A percentile compares a stretch with the other conserved stretches of the same genome.
Conservation (phyloP, 2,888 invertebrate genomes). For the Drosophila affinis region DNA sequence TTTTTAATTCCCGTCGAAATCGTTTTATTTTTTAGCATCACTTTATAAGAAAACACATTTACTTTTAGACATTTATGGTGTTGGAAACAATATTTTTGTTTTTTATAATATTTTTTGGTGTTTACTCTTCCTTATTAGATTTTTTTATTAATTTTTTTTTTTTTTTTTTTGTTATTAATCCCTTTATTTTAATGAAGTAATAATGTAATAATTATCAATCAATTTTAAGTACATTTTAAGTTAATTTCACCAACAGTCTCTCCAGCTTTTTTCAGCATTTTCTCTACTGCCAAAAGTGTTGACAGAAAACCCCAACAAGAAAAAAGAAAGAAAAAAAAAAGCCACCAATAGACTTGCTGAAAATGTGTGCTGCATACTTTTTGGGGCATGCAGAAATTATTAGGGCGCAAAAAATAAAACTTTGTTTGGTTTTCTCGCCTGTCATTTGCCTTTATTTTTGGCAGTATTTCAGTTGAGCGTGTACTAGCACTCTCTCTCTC, state of each 20-base stretch:
- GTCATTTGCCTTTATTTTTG: conserved; percentile 36
- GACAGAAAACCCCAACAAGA: conserved; percentile 5
- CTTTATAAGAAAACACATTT: too few relatives aligned
- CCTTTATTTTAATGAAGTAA: too few relatives aligned
- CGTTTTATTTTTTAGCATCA: too few relatives aligned
- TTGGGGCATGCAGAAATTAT: conserved; percentile 38
- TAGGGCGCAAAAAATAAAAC: conserved; percentile 21
- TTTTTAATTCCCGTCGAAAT: too few relatives aligned
- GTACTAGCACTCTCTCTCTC: conserved; percentile 3
- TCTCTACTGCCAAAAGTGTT: conserved; percentile 5
- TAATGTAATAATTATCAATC: too few relatives aligned
- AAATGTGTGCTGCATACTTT: conserved; percentile 25
- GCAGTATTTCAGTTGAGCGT: conserved; percentile 34
- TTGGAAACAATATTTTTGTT: too few relatives aligned
- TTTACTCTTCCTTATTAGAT: too few relatives aligned
- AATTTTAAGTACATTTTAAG: too few relatives aligned
- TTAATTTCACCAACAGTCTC: background rate
- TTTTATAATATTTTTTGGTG: too few relatives aligned
- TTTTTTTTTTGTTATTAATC: too few relatives aligned
- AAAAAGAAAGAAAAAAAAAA: background rate
- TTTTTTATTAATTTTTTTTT: too few relatives aligned
- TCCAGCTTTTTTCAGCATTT: background rate
- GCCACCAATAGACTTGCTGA: background rate
- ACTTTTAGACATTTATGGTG: too few relatives aligned
- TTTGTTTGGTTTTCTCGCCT: conserved; percentile 28